Conservation (phyloP, 2,888 invertebrate species). For the Eupithecia dodoneata region DNA sequence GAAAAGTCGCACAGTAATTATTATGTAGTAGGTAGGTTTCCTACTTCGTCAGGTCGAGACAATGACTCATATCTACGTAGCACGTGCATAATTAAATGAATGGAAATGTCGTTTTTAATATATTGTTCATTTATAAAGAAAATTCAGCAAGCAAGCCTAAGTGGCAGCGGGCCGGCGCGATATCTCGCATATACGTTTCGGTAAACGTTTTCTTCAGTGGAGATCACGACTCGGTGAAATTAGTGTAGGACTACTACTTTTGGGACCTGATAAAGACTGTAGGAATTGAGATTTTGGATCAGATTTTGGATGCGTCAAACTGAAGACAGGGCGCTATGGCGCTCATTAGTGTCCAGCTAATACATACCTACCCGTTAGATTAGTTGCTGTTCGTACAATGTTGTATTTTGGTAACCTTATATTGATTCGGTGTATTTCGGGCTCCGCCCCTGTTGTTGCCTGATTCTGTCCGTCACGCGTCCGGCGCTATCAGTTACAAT, state of each 20-base stretch:
- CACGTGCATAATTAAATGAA: background rate
- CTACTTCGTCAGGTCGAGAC: background rate
- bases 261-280: no score
- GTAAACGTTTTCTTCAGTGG: no score
- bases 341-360: no score
- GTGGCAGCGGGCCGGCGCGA: no score
- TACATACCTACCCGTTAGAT: background rate
- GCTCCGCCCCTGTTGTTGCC: conserved; percentile 3
- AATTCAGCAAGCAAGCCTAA: background rate
- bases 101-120: background rate
- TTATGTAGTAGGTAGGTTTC: background rate
- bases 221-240: no score
- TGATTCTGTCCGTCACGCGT: background rate
- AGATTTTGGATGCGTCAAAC: no score
- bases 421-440: background rate
- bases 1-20: conserved; percentile 22
- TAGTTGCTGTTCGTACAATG: background rate
- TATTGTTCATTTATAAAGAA: background rate
- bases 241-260: no score
- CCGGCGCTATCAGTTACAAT: background rate
- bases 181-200: no score
- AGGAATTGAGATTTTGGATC: no score
- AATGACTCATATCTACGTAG: background rate
- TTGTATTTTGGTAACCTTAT: background rate
- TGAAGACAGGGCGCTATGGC: no score